Evolutionary conservation across 1,140 invertebrate species (phyloP), one percentile per base, ranked within the genome.

Genomic region (Ganaspis sp.): DNA sequence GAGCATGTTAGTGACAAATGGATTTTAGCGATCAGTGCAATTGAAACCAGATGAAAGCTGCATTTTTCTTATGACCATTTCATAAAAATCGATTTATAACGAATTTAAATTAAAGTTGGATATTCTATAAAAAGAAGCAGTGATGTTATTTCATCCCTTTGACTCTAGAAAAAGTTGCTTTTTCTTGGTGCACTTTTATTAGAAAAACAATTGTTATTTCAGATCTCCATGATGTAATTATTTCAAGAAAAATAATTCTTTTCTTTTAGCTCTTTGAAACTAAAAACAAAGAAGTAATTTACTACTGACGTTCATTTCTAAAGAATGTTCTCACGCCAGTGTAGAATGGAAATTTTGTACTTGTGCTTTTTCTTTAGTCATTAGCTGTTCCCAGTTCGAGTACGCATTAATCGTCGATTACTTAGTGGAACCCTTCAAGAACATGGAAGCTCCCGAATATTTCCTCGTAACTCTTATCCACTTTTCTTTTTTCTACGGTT

Each of bases 361-460:
- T 58, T 19, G 54, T 58, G 21, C 54, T 64, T 64, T 64, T 64
- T 29, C 58, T 29, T 29, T 8, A 29, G 58, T 64, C 58, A 64
- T 64, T 64, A 64, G 21, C 23, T 64, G 21, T 64, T 29, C 15
- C 23, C 4, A 15, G 58, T 64, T 64, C 58, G 58, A 64, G 21
- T 64, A 29, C 26, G 58, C 58, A 64, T 64, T 64, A 64, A 64
- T 64, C 58, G 58, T 64, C 58, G 58, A 64, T 64, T 64, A 64
- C 23, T 64, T 64, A 64, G 58, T 29, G 11, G 21, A 49, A 64
- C 21, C 58, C 58, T 64, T 64, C 19, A 38, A 72, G 70, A 73
- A 38, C 69, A 77, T 77, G 17, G 49, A 38, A 73, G 38, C 23
- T 74, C 49, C 58, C 70, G 38, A 71, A 70, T 73, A 73, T 38